A percentile compares a stretch with the other conserved stretches of the same genome.
These are phyloP conservation scores for Pogonocherus hispidulus DNA, from an alignment of 2,888 invertebrate genomes.

Conservation along the genomic window DNA sequence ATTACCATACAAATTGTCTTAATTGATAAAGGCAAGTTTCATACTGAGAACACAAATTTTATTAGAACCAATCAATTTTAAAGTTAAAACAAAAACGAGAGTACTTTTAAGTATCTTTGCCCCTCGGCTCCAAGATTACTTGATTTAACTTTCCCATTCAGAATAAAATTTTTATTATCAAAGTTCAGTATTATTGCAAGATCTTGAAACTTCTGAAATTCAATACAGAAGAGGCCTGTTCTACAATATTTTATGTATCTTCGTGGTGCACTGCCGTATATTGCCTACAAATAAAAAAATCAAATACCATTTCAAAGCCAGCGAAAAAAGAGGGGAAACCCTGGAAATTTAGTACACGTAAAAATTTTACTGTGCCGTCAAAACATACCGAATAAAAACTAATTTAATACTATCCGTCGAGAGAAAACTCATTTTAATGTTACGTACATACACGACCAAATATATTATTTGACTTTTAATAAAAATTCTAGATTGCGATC, in stretches of 20 bases:
- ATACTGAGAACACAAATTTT: slow-evolving; percentile 12
- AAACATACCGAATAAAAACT: slow-evolving; percentile 22
- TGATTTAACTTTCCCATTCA: slow-evolving; percentile 9
- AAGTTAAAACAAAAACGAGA: slow-evolving; percentile 7
- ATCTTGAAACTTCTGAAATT: background rate
- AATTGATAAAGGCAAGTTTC: slow-evolving; percentile 21
- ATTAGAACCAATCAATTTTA: slow-evolving; percentile 21
- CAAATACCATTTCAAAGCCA: slow-evolving; percentile 7
- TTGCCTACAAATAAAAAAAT: slow-evolving; percentile 11
- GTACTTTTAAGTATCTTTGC: background rate
- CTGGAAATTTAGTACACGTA: slow-evolving; percentile 10
- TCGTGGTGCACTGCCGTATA: background rate
- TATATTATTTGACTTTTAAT: slow-evolving; percentile 14
- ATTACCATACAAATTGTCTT: slow-evolving; percentile 26
- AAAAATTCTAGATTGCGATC: slow-evolving; percentile 14
- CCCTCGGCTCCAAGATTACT: background rate
- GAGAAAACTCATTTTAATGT: no score
- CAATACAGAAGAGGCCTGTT: background rate
- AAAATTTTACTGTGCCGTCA: slow-evolving; percentile 11
- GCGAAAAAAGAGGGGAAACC: background rate
- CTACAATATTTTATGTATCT: slow-evolving; percentile 4
- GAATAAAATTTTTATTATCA: slow-evolving; percentile 19
- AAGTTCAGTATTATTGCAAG: slow-evolving; percentile 3
- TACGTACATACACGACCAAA: slow-evolving; percentile 12
- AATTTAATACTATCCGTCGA: no score